Base-by-base conservation (phyloP, 2,113 vertebrate genomes). In the Cephalopterus ornatus region DNA sequence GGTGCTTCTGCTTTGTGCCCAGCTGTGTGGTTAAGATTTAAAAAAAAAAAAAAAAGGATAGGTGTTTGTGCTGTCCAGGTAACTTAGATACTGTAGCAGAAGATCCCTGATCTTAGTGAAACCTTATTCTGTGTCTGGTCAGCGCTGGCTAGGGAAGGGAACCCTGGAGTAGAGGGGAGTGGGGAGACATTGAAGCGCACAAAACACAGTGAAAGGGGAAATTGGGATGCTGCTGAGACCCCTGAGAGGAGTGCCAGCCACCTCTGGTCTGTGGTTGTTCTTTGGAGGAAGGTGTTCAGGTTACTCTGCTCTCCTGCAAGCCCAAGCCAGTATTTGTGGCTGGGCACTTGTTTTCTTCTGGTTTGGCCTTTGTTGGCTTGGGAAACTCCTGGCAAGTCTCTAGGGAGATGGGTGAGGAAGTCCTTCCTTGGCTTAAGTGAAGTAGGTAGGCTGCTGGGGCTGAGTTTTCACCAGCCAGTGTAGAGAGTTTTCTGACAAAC, bases 261-360 rank as follows among this genome's bases (percentile, higher is more conserved):
- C 22, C 35, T 20, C 35, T 47, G 1, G 0, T 37, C 63, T 22
- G 14, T 3, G 1, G 10, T 9, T 0, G 1, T 41, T 49, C 37
- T 13, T 9, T 71, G 65, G 21, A 77, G 32, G 26, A 77, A n/a
- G 5, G 8, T 0, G 2, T 71, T 66, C 39, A 28, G 22, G 17
- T 80, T 70, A 11, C n/a, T 70, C 8, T 58, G 32, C 63, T 53
- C 41, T 26, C 13, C 44, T 0, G 0, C 15, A 63, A 39, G 22
- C 1, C 5, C 20, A 63, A 46, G 20, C 1, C 5, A 41, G 23
- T 1, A 30, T 56, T 92, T 3, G 2, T 65, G 63, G 2, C 55
- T 86, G 39, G 15, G 12, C 27, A 18, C 28, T 59, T 62, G 27
- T 55, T 73, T 93, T 41, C 74, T 88, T 70, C 55, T 66, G 5